A percentile compares a stretch with the other conserved stretches of the same genome.
These are phyloP conservation scores for Cacoxenus indagator DNA, from an alignment of 2,888 invertebrate species.

Conservation along the genomic window DNA sequence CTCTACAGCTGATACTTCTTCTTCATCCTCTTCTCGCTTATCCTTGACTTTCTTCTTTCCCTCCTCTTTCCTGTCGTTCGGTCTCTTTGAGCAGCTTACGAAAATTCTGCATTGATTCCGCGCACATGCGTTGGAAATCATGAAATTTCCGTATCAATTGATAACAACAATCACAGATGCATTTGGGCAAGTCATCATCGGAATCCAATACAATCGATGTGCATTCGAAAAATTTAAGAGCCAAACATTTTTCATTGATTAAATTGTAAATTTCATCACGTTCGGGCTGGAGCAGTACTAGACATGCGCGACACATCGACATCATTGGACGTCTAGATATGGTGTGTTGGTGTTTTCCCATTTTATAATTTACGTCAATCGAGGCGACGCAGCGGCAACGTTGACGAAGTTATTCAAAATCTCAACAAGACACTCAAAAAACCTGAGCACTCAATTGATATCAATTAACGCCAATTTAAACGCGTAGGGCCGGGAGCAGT, in stretches of 20 bases:
- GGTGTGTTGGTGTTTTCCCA: not conserved
- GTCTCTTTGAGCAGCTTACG: constrained; percentile 40
- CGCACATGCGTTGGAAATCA: constrained; percentile 60
- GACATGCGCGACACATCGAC: constrained; percentile 50
- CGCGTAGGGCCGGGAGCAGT: not conserved
- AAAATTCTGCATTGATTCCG: constrained; percentile 52
- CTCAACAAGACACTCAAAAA: not conserved
- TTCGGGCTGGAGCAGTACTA: constrained; percentile 38
- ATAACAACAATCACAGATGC: constrained; percentile 55
- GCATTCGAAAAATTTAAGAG: constrained; percentile 47
- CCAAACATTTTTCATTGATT: constrained; percentile 44
- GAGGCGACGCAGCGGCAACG: not conserved
- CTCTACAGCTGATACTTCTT: not conserved
- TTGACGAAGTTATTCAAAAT: not conserved
- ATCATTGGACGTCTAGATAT: constrained; percentile 18
- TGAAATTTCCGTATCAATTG: constrained; percentile 53
- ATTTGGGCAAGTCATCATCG: constrained; percentile 48
- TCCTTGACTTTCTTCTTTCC: not conserved
- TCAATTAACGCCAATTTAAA: constrained; percentile 15
- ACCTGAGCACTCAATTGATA: not conserved
- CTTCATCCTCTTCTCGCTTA: not conserved
- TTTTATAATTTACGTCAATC: not conserved
- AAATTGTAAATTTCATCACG: constrained; percentile 42
- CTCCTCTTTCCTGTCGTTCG: not conserved
- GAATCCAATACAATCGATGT: constrained; percentile 26